Conservation (phyloP, 2,797 vertebrate species). For the Typhlichthys subterraneus region DNA sequence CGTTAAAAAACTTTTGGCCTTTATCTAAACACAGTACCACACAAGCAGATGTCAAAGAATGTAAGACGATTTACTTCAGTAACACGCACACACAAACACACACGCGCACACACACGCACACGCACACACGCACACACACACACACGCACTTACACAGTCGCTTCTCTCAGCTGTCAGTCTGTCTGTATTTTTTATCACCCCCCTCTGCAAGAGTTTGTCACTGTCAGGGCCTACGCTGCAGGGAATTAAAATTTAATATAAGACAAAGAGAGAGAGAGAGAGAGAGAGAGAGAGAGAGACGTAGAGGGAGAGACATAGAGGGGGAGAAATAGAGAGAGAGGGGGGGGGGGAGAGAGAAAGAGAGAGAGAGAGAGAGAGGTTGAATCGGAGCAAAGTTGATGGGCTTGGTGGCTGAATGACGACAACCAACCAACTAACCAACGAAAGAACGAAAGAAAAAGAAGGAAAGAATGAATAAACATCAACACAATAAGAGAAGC, state of each 20-base stretch:
- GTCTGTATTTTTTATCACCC: conserved; percentile 49
- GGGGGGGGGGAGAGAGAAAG: conserved; percentile 5
- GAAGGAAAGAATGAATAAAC: not conserved
- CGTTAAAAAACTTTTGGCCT: conserved; percentile 31
- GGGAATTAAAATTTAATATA: conserved; percentile 70
- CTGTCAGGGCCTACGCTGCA: conserved; percentile 58
- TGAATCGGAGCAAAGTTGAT: not conserved
- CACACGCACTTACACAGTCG: conserved; percentile 11
- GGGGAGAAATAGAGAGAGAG: not conserved
- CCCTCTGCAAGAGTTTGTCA: conserved; percentile 44
- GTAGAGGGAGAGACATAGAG: conserved; percentile 4
- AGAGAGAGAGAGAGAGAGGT: not conserved
- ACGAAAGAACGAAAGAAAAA: conserved; percentile 7
- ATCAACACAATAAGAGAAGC: not conserved
- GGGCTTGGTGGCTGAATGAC: too few species aligned
- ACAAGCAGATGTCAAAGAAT: conserved; percentile 38
- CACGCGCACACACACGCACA: conserved; percentile 23
- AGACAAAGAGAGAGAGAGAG: conserved; percentile 25
- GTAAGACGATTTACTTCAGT: conserved; percentile 4
- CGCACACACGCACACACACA: conserved; percentile 21
- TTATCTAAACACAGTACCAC: conserved; percentile 16
- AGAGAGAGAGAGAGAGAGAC: conserved; percentile 1
- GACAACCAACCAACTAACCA: too few species aligned
- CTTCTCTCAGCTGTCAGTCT: conserved; percentile 37
- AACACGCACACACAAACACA: conserved; percentile 14